Conservation (phyloP, 2,888 invertebrate genomes). For the Cataglyphis livida region DNA sequence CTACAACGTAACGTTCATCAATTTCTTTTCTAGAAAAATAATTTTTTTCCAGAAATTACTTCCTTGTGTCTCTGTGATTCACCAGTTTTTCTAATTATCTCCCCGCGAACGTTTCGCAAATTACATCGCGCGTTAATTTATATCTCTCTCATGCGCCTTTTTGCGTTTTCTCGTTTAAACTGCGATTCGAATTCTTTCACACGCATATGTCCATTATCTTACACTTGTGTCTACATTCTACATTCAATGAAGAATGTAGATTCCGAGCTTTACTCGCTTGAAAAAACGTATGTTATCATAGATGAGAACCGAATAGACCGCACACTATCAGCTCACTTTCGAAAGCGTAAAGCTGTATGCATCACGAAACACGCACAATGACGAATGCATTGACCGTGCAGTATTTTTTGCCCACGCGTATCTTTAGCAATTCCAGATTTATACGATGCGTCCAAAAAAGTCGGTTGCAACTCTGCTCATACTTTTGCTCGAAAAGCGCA, state of each 20-base stretch:
- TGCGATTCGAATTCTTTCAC: background rate
- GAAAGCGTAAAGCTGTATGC: conserved; percentile 5
- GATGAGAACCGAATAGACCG: conserved; percentile 5
- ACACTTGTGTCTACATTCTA: background rate
- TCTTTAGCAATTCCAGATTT: conserved; percentile 55
- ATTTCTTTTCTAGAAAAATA: background rate
- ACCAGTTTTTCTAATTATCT: conserved; percentile 25
- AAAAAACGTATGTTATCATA: background rate
- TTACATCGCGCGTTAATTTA: conserved; percentile 39
- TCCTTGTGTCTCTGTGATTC: background rate
- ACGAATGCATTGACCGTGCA: conserved; percentile 25
- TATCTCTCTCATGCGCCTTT: background rate
- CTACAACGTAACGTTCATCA: background rate
- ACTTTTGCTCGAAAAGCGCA: conserved; percentile 40
- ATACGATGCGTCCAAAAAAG: conserved; percentile 42
- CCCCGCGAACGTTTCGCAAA: background rate
- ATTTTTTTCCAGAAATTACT: conserved; percentile 39
- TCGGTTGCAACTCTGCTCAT: conserved; percentile 35
- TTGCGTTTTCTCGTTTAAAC: conserved; percentile 21
- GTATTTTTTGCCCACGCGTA: conserved; percentile 37
- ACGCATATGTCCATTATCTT: conserved; percentile 7
- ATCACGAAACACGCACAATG: conserved; percentile 3
- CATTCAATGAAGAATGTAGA: background rate
- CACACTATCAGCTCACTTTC: conserved; percentile 13
- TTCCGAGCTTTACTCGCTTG: background rate